Evolutionary conservation across 2,888 invertebrate species (phyloP).

Genomic region (Phoenoteleia sp.): DNA sequence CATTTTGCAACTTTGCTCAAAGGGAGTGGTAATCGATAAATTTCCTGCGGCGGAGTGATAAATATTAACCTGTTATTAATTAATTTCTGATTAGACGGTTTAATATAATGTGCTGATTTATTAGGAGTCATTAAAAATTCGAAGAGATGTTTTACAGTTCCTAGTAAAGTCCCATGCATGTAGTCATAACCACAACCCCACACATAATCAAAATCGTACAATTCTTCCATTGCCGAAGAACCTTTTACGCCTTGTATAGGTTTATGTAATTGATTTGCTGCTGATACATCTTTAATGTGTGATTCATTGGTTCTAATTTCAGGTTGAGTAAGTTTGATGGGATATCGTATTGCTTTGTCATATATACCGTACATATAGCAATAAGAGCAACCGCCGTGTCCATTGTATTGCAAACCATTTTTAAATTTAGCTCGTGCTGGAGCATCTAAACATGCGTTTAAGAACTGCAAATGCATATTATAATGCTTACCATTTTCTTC

Average conservation of each 20-base stretch:
- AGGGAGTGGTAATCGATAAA: constrained; percentile 42
- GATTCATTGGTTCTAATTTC: neutral
- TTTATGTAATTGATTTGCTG: too few relatives aligned
- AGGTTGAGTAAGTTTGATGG: neutral
- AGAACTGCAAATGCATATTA: neutral
- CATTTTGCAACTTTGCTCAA: constrained; percentile 24
- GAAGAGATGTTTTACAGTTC: constrained; percentile 45
- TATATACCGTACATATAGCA: constrained; percentile 21
- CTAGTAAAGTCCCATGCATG: constrained; percentile 56
- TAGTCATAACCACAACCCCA: constrained; percentile 56
- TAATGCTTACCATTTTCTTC: neutral
- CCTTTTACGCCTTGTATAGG: constrained; percentile 70
- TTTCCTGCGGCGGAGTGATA: constrained; percentile 47
- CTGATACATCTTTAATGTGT: neutral
- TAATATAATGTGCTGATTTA: constrained; percentile 26
- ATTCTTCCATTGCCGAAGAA: constrained; percentile 20
- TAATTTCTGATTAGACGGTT: neutral
- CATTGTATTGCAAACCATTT: constrained; percentile 59
- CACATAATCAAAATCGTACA: constrained; percentile 53
- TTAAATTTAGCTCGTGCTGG: constrained; percentile 28
- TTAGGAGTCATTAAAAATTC: too few relatives aligned
- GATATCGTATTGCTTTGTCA: neutral
- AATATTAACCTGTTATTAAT: constrained; percentile 31
- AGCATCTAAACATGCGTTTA: constrained; percentile 25
- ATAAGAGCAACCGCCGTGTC: constrained; percentile 59